Evolutionary conservation across 2,888 invertebrate species (phyloP).

Genomic region (Poecilus cupreus): DNA sequence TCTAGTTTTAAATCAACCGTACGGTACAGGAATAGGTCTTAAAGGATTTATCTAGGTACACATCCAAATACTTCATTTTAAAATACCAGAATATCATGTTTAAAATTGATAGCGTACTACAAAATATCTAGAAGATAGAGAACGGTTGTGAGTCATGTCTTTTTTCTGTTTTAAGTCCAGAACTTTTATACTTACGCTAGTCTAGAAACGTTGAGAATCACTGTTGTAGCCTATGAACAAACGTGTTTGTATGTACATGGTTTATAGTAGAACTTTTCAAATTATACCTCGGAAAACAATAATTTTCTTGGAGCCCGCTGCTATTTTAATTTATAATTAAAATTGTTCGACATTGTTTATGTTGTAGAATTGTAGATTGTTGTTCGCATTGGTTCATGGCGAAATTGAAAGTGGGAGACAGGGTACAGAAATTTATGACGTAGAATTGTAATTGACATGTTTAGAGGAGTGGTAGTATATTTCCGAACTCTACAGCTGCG

Average conservation of each 20-base stretch:
- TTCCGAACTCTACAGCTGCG: background rate
- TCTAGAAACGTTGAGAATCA: too few species aligned
- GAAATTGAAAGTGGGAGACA: background rate
- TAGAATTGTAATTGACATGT: background rate
- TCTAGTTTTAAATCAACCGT: too few species aligned
- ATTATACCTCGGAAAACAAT: slow-evolving; percentile 15
- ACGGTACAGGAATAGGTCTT: too few species aligned
- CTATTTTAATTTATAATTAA: slow-evolving; percentile 15
- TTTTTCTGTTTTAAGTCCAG: too few species aligned
- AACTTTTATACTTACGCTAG: too few species aligned
- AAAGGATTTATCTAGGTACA: too few species aligned
- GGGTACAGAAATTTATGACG: background rate
- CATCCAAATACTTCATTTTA: too few species aligned
- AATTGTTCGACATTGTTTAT: background rate
- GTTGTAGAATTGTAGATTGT: slow-evolving; percentile 14
- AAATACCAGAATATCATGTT: too few species aligned
- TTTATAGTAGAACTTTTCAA: slow-evolving; percentile 24
- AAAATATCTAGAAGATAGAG: too few species aligned
- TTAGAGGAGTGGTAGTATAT: background rate
- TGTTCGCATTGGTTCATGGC: background rate
- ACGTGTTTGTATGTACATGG: slow-evolving; percentile 7
- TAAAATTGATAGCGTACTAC: too few species aligned
- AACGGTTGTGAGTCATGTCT: too few species aligned
- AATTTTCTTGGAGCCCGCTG: background rate
- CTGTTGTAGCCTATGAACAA: background rate